These are phyloP conservation scores for Molanna angustata DNA, from an alignment of 2,888 invertebrate species.

Conservation along the genomic window DNA sequence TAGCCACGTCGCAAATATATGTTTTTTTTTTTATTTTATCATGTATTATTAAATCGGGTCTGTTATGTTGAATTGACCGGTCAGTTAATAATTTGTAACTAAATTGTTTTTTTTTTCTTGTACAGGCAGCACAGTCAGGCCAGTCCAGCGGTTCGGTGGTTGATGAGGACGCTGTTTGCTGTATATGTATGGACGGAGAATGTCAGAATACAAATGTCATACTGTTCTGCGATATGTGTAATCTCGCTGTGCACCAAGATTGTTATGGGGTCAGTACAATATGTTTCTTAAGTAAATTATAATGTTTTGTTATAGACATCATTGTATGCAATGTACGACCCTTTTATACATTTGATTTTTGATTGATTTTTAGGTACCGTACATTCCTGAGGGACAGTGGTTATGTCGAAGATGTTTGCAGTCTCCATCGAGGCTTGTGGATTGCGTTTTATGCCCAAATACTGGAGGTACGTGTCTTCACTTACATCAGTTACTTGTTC, in stretches of 20 bases:
- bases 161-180: constrained; percentile 98
- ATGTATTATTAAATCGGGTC: too few relatives aligned
- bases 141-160: constrained; percentile 67
- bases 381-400: constrained; percentile 98
- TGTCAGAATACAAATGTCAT: constrained; percentile 99
- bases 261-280: constrained; percentile 81
- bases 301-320: not conserved
- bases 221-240: constrained; percentile 99
- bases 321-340: too few relatives aligned
- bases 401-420: constrained; percentile 93
- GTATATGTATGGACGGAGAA: constrained; percentile 98
- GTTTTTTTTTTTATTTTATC: too few relatives aligned
- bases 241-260: constrained; percentile 97
- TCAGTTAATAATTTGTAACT: too few relatives aligned
- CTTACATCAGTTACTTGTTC: too few relatives aligned
- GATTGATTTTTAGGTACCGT: constrained; percentile 59
- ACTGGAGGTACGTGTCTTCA: constrained; percentile 82
- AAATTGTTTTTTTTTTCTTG: too few relatives aligned
- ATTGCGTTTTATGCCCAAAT: constrained; percentile 97
- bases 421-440: constrained; percentile 93
- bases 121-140: constrained; percentile 64
- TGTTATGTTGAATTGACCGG: too few relatives aligned
- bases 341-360: not conserved
- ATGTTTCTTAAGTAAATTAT: not conserved
- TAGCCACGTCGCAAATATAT: too few relatives aligned